Base-by-base conservation (phyloP, 2,797 vertebrate species). In the Champsocephalus esox region DNA sequence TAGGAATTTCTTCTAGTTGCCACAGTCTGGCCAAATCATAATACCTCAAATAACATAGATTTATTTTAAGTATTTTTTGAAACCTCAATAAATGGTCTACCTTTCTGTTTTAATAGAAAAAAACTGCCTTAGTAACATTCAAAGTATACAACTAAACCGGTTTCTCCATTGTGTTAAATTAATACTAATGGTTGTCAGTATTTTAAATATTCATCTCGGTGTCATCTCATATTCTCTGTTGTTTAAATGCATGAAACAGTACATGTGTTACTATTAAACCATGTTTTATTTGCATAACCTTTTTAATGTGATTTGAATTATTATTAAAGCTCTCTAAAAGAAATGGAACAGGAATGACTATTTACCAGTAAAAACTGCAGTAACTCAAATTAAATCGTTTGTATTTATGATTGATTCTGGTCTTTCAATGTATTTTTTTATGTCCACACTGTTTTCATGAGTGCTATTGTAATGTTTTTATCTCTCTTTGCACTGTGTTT, bases 401-500 rank as follows among this genome's bases (percentile, higher is more conserved):
- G 2, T 21, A 3, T 60, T 16, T 12, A 38, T 54, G 21, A 12
- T 3, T 12, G 12, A 19, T 2, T 34, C 4, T 51, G 7, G 0
- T 44, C 2, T 69, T 50, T 43, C 9, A 56, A 14, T 61, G 2
- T 60, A 41, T 16, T 57, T 16, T 69, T 2, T 62, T 10, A 2
- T 11, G 5, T 11, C 3, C 3, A 32, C 6, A 24, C 1, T 0
- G 17, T 48, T 68, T 57, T 2, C 10, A 1, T 48, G 59, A 9
- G 7, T 34, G 16, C 9, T 21, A 2, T 58, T 3, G 1, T 66
- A 21, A 52, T 54, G 1, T 58, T 14, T 50, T 28, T 41, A 8
- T 64, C 14, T 48, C 44, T 79, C 16, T 81, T 21, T 80, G 10
- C 34, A 1, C 13, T 73, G 32, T 72, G 19, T 75, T 45, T 81